Evolutionary conservation across 2,888 invertebrate genomes (phyloP).

Genomic region (Dryocosmus kuriphilus): DNA sequence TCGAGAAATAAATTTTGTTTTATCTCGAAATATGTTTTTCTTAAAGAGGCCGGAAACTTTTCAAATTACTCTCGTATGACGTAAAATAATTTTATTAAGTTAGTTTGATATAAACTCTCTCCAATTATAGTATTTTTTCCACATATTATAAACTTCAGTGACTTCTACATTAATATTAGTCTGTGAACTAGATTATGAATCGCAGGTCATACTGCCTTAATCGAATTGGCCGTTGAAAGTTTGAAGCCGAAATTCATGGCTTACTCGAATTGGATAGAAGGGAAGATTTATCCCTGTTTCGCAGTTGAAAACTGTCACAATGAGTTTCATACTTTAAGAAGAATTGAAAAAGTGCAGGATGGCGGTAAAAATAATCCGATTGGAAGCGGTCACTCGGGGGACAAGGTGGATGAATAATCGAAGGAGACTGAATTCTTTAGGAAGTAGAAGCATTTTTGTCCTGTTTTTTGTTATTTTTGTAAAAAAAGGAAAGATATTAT

Average conservation of each 20-base stretch:
- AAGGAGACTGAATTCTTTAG: not conserved
- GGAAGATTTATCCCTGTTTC: constrained; percentile 14
- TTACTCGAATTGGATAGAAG: not conserved
- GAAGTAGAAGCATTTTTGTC: constrained; percentile 55
- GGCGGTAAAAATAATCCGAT: constrained; percentile 55
- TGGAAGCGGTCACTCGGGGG: constrained; percentile 44
- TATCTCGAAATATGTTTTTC: too few species aligned
- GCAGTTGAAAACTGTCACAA: constrained; percentile 50
- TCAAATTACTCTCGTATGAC: too few species aligned
- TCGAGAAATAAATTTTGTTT: too few species aligned
- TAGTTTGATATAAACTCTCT: too few species aligned
- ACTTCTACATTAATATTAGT: not conserved
- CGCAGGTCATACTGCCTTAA: not conserved
- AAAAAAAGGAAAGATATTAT: not conserved
- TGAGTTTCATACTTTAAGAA: constrained; percentile 49
- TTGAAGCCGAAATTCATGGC: not conserved
- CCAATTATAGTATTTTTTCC: not conserved
- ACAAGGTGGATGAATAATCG: constrained; percentile 9
- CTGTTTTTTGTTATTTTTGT: not conserved
- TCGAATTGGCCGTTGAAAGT: not conserved
- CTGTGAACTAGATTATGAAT: not conserved
- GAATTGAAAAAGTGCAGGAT: constrained; percentile 50
- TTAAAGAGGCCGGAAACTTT: too few species aligned
- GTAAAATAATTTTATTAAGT: too few species aligned
- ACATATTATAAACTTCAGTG: not conserved